phyloP scores from a whole-genome alignment of 2,797 vertebrate genomes.

The Crocidura indochinensis region DNA sequence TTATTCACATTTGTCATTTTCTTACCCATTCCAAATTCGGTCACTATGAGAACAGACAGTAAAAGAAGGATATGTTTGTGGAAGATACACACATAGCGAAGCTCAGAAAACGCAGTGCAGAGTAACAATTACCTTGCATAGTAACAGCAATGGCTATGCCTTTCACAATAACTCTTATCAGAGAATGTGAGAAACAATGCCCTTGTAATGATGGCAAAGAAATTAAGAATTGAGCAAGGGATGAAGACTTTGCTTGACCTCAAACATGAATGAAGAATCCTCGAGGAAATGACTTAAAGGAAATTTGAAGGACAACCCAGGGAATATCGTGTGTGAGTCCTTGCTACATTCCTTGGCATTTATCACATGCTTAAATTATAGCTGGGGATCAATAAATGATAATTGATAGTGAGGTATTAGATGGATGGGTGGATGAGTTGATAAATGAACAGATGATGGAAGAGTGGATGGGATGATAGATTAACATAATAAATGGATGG shows the following conservation, averaged over 20 bases:
- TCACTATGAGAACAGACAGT: not conserved
- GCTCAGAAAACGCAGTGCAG: not conserved
- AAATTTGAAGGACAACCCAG: not conserved
- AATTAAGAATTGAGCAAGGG: rapidly evolving
- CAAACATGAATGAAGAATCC: not conserved
- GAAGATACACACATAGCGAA: not conserved
- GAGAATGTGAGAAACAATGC: not conserved
- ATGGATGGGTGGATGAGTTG: too few relatives aligned
- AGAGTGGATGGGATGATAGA: not conserved
- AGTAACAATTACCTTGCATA: too few relatives aligned
- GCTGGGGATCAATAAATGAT: not conserved
- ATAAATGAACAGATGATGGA: not conserved
- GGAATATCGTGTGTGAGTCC: not conserved
- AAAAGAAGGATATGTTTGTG: not conserved
- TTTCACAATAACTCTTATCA: not conserved
- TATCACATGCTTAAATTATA: too few relatives aligned
- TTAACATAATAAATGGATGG: not conserved
- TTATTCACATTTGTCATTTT: not conserved
- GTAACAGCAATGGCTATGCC: too few relatives aligned
- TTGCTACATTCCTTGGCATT: not conserved
- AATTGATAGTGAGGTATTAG: not conserved
- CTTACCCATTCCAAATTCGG: not conserved
- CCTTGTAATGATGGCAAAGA: not conserved
- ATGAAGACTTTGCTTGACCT: too few relatives aligned
- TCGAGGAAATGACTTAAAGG: not conserved